Evolutionary conservation across 2,113 vertebrate species (phyloP), one percentile per base, ranked within the genome.

Genomic region (Smithornis capensis): DNA sequence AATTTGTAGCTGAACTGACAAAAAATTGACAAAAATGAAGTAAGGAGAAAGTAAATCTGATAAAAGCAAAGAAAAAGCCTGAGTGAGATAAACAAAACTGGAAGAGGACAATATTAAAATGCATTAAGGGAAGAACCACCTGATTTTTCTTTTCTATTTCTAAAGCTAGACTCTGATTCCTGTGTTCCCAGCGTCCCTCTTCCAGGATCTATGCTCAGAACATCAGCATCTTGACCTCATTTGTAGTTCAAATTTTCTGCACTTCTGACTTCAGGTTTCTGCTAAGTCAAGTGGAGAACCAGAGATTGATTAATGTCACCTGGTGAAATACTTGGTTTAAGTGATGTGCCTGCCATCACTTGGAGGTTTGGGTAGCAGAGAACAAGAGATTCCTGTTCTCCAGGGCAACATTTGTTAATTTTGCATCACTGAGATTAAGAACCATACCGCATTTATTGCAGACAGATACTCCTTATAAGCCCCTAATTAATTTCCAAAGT

Each of bases 231-330:
- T 91, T 77, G 56, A 86, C 73, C 55, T 89, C 73, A 74, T 96
- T 91, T 83, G 45, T 83, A 81, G 76, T 84, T 96, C 55, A 92
- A 18, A 71, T 92, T 90, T 95, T 95, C 83, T 94, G 79, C 52
- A 24, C 62, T 79, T 93, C 65, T 92, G 85, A 76, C 78, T 92
- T 94, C 45, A 84, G 86, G 35, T 88, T 87, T 94, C 67, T 5
- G 16, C 69, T 55, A 90, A 81, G 38, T 91, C 65, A 90, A 38
- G 62, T 94, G 70, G 57, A 83, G 86, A 96, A 68, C 24, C 53
- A 76, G 86, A 88, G 67, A n/a, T 3, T 90, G 60, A 87, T 94
- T 84, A 70, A 70, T 92, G 44, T 40, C 1, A 4, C 57, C 67
- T 92, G 37, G 53, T 79, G 71, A 86, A 94, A 71, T 76, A 60